These are phyloP conservation scores for Acrocephalus scirpaceus DNA, from an alignment of 2,797 vertebrate species.

Conservation along the genomic window DNA sequence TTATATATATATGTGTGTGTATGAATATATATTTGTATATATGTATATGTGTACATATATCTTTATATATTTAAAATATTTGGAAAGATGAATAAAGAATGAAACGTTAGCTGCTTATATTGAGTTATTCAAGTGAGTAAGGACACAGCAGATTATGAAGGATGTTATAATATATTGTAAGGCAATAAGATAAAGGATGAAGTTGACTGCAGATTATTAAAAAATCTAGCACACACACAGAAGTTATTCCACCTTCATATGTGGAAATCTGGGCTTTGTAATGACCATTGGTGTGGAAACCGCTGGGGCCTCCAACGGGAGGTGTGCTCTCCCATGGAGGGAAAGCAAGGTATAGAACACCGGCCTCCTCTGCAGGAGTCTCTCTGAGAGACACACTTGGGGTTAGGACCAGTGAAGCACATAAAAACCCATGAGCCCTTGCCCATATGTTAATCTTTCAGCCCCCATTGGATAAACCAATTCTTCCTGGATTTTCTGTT, in stretches of 20 bases:
- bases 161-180: rapidly evolving
- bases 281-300: background rate
- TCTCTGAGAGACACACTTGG: too few species aligned
- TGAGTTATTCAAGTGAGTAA: background rate
- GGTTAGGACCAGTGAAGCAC: too few species aligned
- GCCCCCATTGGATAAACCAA: too few species aligned
- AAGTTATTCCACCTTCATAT: background rate
- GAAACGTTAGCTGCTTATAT: background rate
- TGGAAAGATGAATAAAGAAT: background rate
- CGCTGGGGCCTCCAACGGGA: too few species aligned
- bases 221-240: background rate
- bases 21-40: rapidly evolving
- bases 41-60: background rate
- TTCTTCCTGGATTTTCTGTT: too few species aligned
- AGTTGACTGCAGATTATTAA: background rate
- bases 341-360: too few species aligned
- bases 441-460: too few species aligned
- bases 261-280: background rate
- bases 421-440: too few species aligned
- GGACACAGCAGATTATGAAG: background rate
- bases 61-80: background rate
- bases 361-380: too few species aligned
- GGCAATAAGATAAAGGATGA: background rate
- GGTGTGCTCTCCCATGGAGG: too few species aligned
- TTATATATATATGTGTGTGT: rapidly evolving